A percentile compares a stretch with the other conserved stretches of the same genome.
Conservation (phyloP, 2,888 invertebrate species). For the Aphrophora alni region DNA sequence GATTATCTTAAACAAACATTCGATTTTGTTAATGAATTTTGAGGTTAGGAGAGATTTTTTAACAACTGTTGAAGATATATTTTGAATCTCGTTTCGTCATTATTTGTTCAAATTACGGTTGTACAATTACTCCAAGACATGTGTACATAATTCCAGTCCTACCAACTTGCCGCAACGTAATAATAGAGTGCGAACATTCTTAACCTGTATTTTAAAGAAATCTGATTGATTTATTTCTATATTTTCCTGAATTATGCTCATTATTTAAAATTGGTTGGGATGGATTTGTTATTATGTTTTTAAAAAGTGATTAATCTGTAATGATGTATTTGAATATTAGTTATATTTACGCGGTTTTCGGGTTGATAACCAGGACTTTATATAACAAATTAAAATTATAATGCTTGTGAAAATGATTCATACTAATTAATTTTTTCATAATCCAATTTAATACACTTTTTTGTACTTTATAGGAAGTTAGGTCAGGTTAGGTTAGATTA, state of each 20-base stretch:
- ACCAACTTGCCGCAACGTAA: neutral
- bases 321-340: no score
- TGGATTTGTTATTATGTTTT: neutral
- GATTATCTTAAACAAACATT: neutral
- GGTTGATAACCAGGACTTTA: no score
- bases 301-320: neutral
- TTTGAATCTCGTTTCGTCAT: neutral
- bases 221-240: neutral
- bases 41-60: neutral
- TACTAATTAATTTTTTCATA: no score
- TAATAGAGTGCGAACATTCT: neutral
- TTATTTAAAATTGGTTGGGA: neutral
- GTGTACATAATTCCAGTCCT: neutral
- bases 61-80: neutral
- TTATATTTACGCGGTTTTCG: no score
- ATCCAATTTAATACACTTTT: no score
- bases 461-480: no score
- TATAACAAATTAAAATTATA: no score
- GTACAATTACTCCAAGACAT: neutral
- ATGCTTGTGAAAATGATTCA: no score
- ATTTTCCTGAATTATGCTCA: neutral
- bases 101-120: neutral
- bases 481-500: no score
- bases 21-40: neutral
- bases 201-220: constrained; percentile 6